phyloP scores from a whole-genome alignment of 1,140 invertebrate species.

The Aphis craccivora region DNA sequence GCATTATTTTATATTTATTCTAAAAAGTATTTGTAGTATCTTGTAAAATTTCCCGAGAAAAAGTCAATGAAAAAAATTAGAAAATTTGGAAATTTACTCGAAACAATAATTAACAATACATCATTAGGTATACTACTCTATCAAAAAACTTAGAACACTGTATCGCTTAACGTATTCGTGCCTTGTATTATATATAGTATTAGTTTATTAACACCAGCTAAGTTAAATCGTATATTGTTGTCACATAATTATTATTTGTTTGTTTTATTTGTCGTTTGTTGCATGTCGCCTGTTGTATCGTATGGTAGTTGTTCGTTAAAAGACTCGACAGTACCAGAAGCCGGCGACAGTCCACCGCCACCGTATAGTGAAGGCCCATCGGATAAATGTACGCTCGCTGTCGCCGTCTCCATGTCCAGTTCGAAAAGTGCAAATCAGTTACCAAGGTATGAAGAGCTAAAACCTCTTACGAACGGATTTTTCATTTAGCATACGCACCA shows the following conservation, averaged over 20 bases:
- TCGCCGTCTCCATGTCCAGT: neutral
- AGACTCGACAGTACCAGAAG: constrained; percentile 56
- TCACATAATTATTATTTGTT: neutral
- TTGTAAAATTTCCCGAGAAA: neutral
- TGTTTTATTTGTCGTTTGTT: constrained; percentile 19
- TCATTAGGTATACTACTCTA: neutral
- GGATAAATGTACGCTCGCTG: neutral
- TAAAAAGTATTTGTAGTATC: neutral
- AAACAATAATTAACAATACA: neutral
- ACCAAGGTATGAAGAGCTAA: constrained; percentile 60
- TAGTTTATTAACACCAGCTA: neutral
- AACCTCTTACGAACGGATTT: constrained; percentile 58
- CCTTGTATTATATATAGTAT: too few species aligned
- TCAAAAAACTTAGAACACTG: neutral
- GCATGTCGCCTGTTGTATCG: neutral
- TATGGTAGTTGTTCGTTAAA: constrained; percentile 57
- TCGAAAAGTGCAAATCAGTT: constrained; percentile 57
- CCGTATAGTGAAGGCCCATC: constrained; percentile 60
- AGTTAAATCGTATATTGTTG: neutral
- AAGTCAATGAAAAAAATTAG: neutral
- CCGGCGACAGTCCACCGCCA: constrained; percentile 60
- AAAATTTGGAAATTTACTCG: neutral
- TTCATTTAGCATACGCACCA: constrained; percentile 55
- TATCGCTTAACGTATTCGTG: neutral
- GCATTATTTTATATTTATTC: neutral